These are phyloP conservation scores for Pseudonaja textilis DNA, from an alignment of 2,113 vertebrate genomes.

Conservation along the genomic window DNA sequence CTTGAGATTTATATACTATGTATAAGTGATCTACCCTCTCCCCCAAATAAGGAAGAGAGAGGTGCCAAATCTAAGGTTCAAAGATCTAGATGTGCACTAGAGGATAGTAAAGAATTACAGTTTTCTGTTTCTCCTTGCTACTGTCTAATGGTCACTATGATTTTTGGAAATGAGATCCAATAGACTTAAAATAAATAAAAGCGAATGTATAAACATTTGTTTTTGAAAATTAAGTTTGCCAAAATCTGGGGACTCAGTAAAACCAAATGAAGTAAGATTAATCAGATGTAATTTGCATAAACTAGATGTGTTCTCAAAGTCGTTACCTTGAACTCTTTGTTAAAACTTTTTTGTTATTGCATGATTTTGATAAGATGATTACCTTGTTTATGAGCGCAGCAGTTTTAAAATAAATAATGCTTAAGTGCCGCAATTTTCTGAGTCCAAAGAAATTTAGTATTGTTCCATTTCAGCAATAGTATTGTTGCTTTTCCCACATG, in stretches of 20 bases:
- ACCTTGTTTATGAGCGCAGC: constrained; percentile 5
- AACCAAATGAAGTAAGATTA: constrained; percentile 2
- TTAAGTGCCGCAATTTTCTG: constrained; percentile 23
- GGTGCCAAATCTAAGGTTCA: background rate
- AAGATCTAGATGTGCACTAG: background rate
- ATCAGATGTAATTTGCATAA: background rate
- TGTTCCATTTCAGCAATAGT: background rate
- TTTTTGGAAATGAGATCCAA: background rate
- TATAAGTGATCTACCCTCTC: background rate
- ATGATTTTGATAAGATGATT: background rate
- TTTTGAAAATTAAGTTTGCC: background rate
- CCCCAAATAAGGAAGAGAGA: background rate
- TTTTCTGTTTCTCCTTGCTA: background rate
- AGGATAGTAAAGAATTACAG: background rate
- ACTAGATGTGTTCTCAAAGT: background rate
- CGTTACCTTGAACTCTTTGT: background rate
- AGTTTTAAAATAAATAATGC: constrained; percentile 24
- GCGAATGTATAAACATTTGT: background rate
- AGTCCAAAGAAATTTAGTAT: background rate
- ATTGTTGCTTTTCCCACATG: background rate
- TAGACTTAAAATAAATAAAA: background rate
- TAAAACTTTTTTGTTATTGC: constrained; percentile 15
- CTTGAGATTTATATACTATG: background rate
- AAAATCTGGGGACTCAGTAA: background rate
- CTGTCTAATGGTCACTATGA: background rate